phyloP scores from a whole-genome alignment of 92 coral and sea anemone species.

The Umimayanthus chanpuru region DNA sequence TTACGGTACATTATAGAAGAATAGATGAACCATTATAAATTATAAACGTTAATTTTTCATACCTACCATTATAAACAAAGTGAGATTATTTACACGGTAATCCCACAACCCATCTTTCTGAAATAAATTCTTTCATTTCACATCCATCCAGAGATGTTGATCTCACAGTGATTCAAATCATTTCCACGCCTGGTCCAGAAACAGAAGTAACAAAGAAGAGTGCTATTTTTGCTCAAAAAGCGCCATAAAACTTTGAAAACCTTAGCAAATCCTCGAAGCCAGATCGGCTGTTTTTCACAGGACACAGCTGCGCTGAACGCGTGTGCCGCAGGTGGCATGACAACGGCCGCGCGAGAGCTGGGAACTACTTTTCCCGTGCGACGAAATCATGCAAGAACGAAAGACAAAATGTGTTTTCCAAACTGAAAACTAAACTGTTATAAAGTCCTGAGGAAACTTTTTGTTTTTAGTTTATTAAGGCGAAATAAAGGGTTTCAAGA shows the following conservation, averaged over 20 bases:
- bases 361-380: background rate
- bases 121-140: background rate
- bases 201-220: background rate
- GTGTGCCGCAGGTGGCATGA: conserved; percentile 35
- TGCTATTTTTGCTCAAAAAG: background rate
- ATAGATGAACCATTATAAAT: background rate
- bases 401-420: too few species aligned
- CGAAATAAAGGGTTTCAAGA: too few species aligned
- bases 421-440: too few species aligned
- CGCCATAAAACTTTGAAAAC: background rate
- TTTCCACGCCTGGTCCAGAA: background rate
- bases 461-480: too few species aligned
- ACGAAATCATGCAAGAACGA: too few species aligned
- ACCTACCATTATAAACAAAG: conserved; percentile 14
- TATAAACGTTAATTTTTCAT: background rate
- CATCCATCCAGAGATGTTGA: background rate
- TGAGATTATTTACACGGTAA: background rate
- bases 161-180: background rate
- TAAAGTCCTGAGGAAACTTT: too few species aligned
- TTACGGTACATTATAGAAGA: background rate
- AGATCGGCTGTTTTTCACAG: conserved; percentile 18
- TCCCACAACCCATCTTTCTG: background rate
- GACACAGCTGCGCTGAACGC: background rate
- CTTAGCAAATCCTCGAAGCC: background rate
- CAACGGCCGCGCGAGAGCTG: conserved; percentile 40